These are phyloP conservation scores for Perizoma flavofasciatum DNA, from an alignment of 2,888 invertebrate genomes.

Conservation along the genomic window DNA sequence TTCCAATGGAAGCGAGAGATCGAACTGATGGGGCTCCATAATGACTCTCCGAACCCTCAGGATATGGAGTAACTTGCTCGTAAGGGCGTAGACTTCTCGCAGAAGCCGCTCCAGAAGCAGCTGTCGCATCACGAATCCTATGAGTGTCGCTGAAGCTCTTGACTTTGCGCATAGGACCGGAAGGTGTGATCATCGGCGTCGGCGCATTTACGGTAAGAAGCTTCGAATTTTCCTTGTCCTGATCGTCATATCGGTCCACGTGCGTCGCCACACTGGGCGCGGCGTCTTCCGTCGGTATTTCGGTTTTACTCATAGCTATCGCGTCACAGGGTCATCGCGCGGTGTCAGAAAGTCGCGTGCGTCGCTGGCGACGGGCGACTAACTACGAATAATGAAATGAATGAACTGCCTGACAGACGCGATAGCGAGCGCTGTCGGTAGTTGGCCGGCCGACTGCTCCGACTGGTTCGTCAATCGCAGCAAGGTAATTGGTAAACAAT, in stretches of 20 bases:
- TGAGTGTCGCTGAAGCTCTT: conserved; percentile 81
- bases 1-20: conserved; percentile 92
- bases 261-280: conserved; percentile 74
- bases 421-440: conserved; percentile 93
- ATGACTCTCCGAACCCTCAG: conserved; percentile 85
- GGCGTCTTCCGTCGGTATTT: conserved; percentile 70
- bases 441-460: conserved; percentile 69
- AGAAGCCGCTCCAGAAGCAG: conserved; percentile 76
- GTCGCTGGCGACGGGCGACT: conserved; percentile 77
- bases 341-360: conserved; percentile 71
- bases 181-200: conserved; percentile 69
- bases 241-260: conserved; percentile 71
- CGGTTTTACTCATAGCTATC: conserved; percentile 76
- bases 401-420: conserved; percentile 40
- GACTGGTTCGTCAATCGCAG: conserved; percentile 77
- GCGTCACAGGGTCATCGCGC: conserved; percentile 80
- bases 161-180: conserved; percentile 80
- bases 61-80: conserved; percentile 75
- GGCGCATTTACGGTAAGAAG: conserved; percentile 67
- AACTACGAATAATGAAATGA: conserved; percentile 64
- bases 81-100: conserved; percentile 76
- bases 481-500: conserved; percentile 79
- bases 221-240: conserved; percentile 69
- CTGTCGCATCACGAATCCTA: conserved; percentile 71
- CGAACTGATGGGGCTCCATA: conserved; percentile 89